Evolutionary conservation across 2,888 invertebrate species (phyloP), one percentile per base, ranked within the genome.

Genomic region (Tachystola acroxantha): DNA sequence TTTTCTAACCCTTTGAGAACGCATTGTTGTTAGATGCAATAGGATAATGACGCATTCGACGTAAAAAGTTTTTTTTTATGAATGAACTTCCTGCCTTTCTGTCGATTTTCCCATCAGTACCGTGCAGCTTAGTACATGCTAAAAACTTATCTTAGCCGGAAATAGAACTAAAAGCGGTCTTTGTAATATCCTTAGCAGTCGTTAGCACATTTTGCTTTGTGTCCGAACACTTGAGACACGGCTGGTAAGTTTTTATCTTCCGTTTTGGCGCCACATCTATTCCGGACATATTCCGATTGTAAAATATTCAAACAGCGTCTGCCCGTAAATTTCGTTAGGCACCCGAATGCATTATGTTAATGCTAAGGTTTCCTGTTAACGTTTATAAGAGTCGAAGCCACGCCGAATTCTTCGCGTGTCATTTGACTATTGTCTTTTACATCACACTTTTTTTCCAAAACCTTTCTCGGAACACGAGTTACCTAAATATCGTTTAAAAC

Each of bases 271-370:
- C 64, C 69, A 57, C 41, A 40, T 39, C 43, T 39, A 53, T 53
- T 57, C 53, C 49, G 42, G 39, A 52, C 12, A 24, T 26, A 30
- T 36, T 19, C 30, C 36, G 30, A 30, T 28, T 45, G 62, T 64
- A 67, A 68, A 59, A 61, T 69, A 71, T 75, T 67, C 60, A 59
- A 57, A 56, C 58, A 54, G 44, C 56, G 62, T 63, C 57, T 52
- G 53, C 55, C 55, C 55, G 56, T 64, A 70, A 72, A 73, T 77
- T 66, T 71, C 53, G 64, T 70, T 61, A 59, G 67, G 66, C 66
- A 72, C 56, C 66, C 68, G 61, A 79, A 77, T 77, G 74, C 74
- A 74, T 77, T 78, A 84, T 82, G 80, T 62, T 66, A 78, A 76
- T 81, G 49, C 61, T 39, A 57, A 49, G 60, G 64, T 75, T 80